Evolutionary conservation across 2,888 invertebrate species (phyloP).

Genomic region (Aproaerema taeniolella): DNA sequence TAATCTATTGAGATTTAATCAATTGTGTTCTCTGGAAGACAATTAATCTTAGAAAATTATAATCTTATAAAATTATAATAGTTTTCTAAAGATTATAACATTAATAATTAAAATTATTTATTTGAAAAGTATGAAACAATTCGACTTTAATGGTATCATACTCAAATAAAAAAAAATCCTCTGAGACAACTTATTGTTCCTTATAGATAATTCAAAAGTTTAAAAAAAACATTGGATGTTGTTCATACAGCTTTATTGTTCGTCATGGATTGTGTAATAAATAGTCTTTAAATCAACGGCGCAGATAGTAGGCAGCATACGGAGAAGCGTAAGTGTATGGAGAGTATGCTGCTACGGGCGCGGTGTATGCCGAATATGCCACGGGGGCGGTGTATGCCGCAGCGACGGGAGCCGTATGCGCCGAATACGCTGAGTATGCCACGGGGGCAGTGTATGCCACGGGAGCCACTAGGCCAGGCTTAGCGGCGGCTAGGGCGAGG

Average conservation of each 20-base stretch:
- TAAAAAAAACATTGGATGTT: no score
- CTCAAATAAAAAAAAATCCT: no score
- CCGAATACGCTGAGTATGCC: conserved; percentile 25
- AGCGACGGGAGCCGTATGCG: conserved; percentile 39
- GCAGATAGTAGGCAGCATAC: conserved; percentile 33
- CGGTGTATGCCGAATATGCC: conserved; percentile 32
- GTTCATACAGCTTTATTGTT: neutral
- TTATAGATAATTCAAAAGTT: no score
- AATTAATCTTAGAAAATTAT: no score
- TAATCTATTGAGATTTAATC: no score
- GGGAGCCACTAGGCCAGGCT: conserved; percentile 28
- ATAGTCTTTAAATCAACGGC: conserved; percentile 22
- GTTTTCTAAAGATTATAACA: no score
- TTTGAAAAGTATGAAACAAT: no score
- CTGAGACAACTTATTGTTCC: no score
- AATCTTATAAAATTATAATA: no score
- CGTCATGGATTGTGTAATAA: neutral
- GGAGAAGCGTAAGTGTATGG: conserved; percentile 30
- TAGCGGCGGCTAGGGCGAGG: conserved; percentile 45
- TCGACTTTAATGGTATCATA: no score
- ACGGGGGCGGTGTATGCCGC: conserved; percentile 41
- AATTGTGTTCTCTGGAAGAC: no score
- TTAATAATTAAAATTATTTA: no score
- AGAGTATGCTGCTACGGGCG: conserved; percentile 32
- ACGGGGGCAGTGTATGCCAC: conserved; percentile 27